These are phyloP conservation scores for Poecilia gillii DNA, from an alignment of 2,797 vertebrate genomes.

Conservation along the genomic window DNA sequence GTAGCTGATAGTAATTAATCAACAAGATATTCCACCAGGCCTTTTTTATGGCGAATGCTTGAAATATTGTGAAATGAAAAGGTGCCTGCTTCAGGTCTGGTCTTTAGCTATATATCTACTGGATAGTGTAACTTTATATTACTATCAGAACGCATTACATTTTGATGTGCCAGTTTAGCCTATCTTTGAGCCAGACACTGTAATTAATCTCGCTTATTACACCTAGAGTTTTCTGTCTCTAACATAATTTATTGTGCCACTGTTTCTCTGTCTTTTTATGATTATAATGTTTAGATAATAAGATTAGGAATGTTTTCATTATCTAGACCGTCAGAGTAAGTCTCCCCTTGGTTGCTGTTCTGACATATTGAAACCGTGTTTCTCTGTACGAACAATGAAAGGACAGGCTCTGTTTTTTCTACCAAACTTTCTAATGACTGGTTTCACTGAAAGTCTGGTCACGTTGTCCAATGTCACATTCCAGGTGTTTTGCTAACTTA, in stretches of 20 bases:
- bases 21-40: neutral
- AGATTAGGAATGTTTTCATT: constrained; percentile 12
- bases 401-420: constrained; percentile 11
- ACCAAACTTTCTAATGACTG: constrained; percentile 37
- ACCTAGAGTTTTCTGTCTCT: neutral
- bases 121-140: neutral
- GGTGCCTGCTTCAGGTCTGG: neutral
- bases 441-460: constrained; percentile 40
- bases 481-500: constrained; percentile 59
- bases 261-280: neutral
- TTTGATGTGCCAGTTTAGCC: neutral
- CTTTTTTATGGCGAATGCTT: neutral
- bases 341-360: neutral
- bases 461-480: constrained; percentile 56
- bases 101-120: neutral
- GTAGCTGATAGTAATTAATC: neutral
- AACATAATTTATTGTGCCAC: neutral
- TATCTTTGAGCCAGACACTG: constrained; percentile 7
- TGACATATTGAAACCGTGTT: neutral
- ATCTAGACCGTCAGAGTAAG: neutral
- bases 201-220: constrained; percentile 16
- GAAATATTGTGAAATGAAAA: neutral
- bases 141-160: neutral
- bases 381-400: constrained; percentile 14
- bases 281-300: constrained; percentile 1